Evolutionary conservation across 2,113 vertebrate genomes (phyloP).

Genomic region (Spizaetus ornatus): DNA sequence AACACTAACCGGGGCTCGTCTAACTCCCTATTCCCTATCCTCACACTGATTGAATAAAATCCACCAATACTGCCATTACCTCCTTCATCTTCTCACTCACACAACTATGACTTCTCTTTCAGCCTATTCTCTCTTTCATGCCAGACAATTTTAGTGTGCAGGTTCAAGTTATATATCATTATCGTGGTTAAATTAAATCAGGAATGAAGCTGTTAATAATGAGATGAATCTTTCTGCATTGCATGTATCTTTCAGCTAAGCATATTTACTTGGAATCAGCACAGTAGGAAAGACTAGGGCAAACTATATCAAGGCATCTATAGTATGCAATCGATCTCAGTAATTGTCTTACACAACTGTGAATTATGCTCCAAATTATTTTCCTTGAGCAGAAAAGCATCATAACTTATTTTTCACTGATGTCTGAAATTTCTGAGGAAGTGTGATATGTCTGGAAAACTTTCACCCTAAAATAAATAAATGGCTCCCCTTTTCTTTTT

Average conservation of each 20-base stretch:
- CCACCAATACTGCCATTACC: neutral
- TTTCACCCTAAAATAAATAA: neutral
- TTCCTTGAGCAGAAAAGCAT: slow-evolving; percentile 28
- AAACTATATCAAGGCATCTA: slow-evolving; percentile 1
- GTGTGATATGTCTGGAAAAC: neutral
- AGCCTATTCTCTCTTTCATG: neutral
- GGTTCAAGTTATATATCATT: neutral
- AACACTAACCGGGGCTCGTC: neutral
- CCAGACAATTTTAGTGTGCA: neutral
- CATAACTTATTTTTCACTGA: slow-evolving; percentile 47
- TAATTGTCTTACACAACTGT: slow-evolving; percentile 52
- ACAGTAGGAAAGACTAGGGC: neutral
- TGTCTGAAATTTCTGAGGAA: slow-evolving; percentile 30
- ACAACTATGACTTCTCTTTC: neutral
- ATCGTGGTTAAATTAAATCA: slow-evolving; percentile 19
- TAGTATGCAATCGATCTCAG: slow-evolving; percentile 27
- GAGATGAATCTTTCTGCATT: slow-evolving; percentile 35
- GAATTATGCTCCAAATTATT: slow-evolving; percentile 62
- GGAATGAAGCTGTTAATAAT: slow-evolving; percentile 38
- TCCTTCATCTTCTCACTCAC: neutral
- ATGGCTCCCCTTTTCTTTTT: neutral
- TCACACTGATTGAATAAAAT: slow-evolving; percentile 5
- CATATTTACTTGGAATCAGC: slow-evolving; percentile 19
- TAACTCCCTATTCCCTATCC: neutral
- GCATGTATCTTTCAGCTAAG: slow-evolving; percentile 28